Evolutionary conservation across 1,140 invertebrate species (phyloP).

Genomic region (Ditylenchus dipsaci): DNA sequence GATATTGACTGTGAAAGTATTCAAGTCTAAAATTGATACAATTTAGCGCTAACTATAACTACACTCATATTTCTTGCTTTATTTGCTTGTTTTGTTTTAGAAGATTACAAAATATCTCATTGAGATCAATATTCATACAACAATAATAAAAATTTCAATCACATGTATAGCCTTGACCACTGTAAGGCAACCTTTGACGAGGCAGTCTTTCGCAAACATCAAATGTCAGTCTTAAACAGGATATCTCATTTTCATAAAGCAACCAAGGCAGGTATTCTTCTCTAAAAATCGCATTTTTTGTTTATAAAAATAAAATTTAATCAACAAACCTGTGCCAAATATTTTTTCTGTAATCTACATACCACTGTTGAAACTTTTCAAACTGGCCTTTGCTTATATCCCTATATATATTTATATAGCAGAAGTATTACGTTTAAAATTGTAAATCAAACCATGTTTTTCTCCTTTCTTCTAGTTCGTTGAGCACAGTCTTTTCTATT

Average conservation of each 20-base stretch:
- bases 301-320: conserved; percentile 10
- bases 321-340: conserved; percentile 48
- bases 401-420: conserved; percentile 7
- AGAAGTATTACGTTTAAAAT: background rate
- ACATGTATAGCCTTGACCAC: background rate
- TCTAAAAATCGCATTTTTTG: conserved; percentile 36
- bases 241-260: conserved; percentile 58
- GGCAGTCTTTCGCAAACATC: conserved; percentile 54
- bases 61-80: too few relatives aligned
- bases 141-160: background rate
- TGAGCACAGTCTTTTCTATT: conserved; percentile 49
- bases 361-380: conserved; percentile 54
- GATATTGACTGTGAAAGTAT: too few relatives aligned
- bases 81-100: too few relatives aligned
- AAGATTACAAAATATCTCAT: too few relatives aligned
- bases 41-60: too few relatives aligned
- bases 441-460: conserved; percentile 16
- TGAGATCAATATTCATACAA: too few relatives aligned
- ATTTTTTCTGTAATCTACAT: conserved; percentile 53
- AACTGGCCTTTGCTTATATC: conserved; percentile 55
- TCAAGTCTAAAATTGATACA: too few relatives aligned
- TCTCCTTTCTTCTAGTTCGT: conserved; percentile 44
- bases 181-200: conserved; percentile 20
- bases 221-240: conserved; percentile 55
- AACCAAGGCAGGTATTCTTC: conserved; percentile 57